Conservation (phyloP, 2,113 vertebrate species). For the Pteronura brasiliensis region DNA sequence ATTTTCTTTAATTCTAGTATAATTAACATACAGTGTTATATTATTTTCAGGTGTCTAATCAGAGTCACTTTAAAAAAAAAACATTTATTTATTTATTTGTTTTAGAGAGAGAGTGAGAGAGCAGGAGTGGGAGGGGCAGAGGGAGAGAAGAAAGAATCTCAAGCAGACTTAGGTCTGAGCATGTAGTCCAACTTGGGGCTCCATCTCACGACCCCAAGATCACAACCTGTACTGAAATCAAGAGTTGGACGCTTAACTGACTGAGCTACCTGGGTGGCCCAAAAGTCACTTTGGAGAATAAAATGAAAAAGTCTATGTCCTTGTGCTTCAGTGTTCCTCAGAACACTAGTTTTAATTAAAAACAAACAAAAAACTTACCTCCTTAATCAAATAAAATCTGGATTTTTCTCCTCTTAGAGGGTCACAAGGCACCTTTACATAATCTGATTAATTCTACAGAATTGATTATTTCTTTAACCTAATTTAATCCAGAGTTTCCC, state of each 20-base stretch:
- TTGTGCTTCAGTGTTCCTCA: neutral
- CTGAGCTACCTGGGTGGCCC: neutral
- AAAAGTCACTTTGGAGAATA: neutral
- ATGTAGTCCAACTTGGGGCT: neutral
- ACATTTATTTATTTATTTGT: neutral
- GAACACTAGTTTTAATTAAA: neutral
- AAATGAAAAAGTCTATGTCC: neutral
- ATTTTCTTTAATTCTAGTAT: neutral
- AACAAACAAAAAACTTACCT: neutral
- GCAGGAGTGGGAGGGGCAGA: neutral
- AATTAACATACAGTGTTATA: neutral
- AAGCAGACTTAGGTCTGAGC: neutral
- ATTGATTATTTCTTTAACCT: neutral
- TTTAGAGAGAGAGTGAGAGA: neutral
- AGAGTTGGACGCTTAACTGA: neutral
- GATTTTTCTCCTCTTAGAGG: neutral
- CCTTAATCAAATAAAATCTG: neutral
- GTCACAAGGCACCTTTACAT: neutral
- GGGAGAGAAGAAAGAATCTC: neutral
- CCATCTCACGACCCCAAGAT: neutral
- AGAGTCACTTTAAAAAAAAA: neutral
- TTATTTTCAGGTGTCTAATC: neutral
- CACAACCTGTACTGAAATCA: neutral
- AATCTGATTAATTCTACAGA: neutral
- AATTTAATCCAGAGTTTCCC: neutral